Evolutionary conservation across 2,113 vertebrate genomes (phyloP), one percentile per base, ranked within the genome.

Genomic region (Colinus virginianus): DNA sequence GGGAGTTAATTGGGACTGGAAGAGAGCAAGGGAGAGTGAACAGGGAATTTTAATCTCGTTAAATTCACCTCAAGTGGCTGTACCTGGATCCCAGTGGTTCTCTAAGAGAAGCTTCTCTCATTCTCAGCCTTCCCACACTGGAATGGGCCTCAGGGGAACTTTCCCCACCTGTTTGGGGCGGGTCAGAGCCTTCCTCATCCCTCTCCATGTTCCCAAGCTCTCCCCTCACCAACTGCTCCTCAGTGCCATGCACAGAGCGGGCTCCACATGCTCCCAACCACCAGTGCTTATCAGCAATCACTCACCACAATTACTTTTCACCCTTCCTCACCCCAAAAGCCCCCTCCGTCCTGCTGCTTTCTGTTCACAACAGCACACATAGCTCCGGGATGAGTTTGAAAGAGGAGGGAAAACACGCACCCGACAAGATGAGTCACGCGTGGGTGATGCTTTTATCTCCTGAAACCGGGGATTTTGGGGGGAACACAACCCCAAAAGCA

Each of bases 21-120:
- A 75, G 40, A 85, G 46, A 84, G 61, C 63, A 77, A 77, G 81
- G 51, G 51, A 30, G 43, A 75, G 26, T 3, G 3, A 58, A 34
- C 16, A 7, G 77, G 66, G 72, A 88, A 34, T 62, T 78, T 93
- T 95, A 96, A 96, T 96, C 93, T 90, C 66, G 69, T 96, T 95
- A 96, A 96, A 88, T 18, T 72, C 49, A 91, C 90, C 94, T 78
- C 14, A 43, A 70, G 51, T 40, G 55, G 25, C 78, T 20, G 6
- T 69, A 90, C 74, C 87, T 84, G 74, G 34, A 56, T 62, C 32
- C 75, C 64, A 90, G 45, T 20, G 46, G 40, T 86, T 95, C 90
- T 72, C 72, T 66, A 62, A 66, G 48, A 85, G 75, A 14, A 68
- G 56, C 7, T 30, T 46, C 25, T 74, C 20, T 87, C 9, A 0